Base-by-base conservation (phyloP, 2,888 invertebrate species). In the Cheiracanthium punctorium region DNA sequence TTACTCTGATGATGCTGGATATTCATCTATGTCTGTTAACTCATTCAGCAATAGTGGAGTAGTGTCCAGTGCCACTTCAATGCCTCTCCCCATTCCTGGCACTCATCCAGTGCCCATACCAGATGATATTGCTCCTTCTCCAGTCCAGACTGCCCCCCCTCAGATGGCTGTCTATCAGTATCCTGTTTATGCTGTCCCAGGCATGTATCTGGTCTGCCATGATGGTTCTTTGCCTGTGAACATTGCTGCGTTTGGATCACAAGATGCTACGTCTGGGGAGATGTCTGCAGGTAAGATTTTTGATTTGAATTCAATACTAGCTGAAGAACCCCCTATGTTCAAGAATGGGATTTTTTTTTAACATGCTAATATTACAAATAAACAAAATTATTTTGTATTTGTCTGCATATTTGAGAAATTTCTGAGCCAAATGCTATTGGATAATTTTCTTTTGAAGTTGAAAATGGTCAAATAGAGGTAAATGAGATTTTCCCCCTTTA, bases 171-270 rank as follows among this genome's bases (percentile, higher is more conserved):
- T 85, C 0, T 85, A 85, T 64, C 84, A 65, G 1, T 84, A 84
- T 43, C 84, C 84, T n/a, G 69, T 85, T 28, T 85, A 85, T 69
- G 58, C 84, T 41, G 79, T 85, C 4, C 74, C 84, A 5, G 37
- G 74, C 2, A 85, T 85, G 84, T 85, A 85, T 32, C n/a, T 85
- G 14, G 70, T 85, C 7, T 85, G 84, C 33, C 28, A 79, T 10
- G 84, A 85, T 79, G 84, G 84, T 2, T 74, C 84, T 43, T 33
- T 85, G 24, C 84, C 84, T 52, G 70, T 85, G 0, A 84, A 67
- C 71, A 52, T 84, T 73, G 64, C 73, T 24, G 28, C 69, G 5
- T 85, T 79, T 79, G 75, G 70, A 75, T 48, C 79, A 41, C 69
- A 73, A 64, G 77, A 84, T 10, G 65, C 12, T 29, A 58, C 43